Conservation (phyloP, 2,888 invertebrate genomes). For the Epirrhoe alternata region DNA sequence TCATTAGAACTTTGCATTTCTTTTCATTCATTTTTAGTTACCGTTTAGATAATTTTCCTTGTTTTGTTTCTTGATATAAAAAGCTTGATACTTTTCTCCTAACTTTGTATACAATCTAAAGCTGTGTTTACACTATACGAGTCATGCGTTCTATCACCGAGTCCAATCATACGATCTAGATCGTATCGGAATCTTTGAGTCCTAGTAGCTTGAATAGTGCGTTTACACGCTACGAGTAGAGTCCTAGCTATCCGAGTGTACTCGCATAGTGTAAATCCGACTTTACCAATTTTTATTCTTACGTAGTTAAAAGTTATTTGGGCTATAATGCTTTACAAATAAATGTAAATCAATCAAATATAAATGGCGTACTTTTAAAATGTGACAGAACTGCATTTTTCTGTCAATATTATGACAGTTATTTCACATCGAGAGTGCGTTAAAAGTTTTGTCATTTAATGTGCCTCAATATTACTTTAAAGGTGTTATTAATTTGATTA, state of each 20-base stretch:
- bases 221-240: no score
- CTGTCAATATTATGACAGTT: background rate
- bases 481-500: background rate
- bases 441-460: background rate
- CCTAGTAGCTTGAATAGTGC: no score
- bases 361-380: conserved; percentile 8
- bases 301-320: no score
- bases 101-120: background rate
- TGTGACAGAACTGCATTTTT: background rate
- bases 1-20: conserved; percentile 50
- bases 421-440: background rate
- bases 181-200: no score
- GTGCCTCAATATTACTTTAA: background rate
- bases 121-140: no score
- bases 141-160: no score
- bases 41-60: conserved; percentile 36
- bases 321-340: no score
- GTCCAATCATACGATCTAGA: no score
- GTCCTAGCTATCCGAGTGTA: no score
- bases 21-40: conserved; percentile 46
- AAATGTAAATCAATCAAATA: background rate
- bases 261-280: no score
- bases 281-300: no score
- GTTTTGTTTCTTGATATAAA: background rate
- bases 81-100: background rate